These are phyloP conservation scores for Pteruthius melanotis DNA, from an alignment of 2,113 vertebrate genomes.

Conservation along the genomic window DNA sequence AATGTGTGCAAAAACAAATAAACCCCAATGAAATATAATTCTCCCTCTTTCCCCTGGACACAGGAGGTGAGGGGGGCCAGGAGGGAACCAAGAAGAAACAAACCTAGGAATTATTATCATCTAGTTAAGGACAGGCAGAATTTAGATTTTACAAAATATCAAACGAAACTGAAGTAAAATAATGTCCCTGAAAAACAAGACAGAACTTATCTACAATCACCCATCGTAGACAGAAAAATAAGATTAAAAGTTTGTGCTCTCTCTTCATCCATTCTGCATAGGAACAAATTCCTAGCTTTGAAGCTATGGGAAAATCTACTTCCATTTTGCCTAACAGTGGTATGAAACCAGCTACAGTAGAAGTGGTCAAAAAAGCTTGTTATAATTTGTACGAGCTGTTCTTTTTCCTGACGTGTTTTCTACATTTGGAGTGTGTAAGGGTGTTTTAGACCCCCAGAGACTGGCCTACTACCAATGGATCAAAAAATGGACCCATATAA, in stretches of 20 bases:
- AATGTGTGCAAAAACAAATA: background rate
- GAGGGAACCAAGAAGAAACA: background rate
- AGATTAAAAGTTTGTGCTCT: background rate
- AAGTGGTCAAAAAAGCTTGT: background rate
- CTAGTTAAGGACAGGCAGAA: background rate
- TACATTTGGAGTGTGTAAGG: background rate
- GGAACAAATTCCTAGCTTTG: background rate
- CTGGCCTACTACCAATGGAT: background rate
- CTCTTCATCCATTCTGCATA: background rate
- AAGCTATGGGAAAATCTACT: background rate
- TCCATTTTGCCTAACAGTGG: background rate
- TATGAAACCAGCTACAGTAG: background rate
- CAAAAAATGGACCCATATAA: background rate
- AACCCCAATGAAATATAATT: background rate
- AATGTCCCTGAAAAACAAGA: background rate
- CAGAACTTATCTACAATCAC: background rate
- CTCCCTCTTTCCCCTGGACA: background rate
- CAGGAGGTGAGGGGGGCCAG: background rate
- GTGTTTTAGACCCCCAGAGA: background rate
- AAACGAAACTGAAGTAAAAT: background rate
- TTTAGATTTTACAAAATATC: background rate
- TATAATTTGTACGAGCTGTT: background rate
- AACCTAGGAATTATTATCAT: background rate
- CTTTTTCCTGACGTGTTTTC: background rate
- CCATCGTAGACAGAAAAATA: accelerated